phyloP scores from a whole-genome alignment of 2,113 vertebrate species.

The Chroicocephalus ridibundus region DNA sequence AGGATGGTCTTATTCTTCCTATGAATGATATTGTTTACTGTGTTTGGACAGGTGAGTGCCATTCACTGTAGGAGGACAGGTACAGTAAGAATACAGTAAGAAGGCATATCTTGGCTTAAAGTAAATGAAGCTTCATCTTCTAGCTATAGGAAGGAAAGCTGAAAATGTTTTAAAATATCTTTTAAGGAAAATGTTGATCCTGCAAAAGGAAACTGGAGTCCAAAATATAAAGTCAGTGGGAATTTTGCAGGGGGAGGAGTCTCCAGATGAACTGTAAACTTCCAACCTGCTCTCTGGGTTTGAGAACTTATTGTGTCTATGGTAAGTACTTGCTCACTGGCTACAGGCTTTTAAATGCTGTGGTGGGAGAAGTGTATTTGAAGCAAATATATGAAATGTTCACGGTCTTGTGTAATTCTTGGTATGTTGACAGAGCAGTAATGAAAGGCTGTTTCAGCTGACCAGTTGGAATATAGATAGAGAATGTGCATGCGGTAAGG shows the following conservation, averaged over 20 bases:
- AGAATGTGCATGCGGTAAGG: slow-evolving; percentile 34
- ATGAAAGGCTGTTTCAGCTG: slow-evolving; percentile 56
- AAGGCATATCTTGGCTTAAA: neutral
- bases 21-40: neutral
- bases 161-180: neutral
- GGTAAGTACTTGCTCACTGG: neutral
- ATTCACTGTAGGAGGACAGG: neutral
- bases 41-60: neutral
- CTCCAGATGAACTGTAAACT: neutral
- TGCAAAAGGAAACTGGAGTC: neutral
- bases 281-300: neutral
- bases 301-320: neutral
- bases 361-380: slow-evolving; percentile 9
- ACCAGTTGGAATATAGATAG: slow-evolving; percentile 31
- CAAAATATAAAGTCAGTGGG: neutral
- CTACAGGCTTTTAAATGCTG: neutral
- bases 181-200: neutral
- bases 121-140: neutral
- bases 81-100: neutral
- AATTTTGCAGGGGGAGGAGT: neutral
- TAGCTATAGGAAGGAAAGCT: neutral
- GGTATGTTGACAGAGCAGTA: slow-evolving; percentile 52
- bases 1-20: neutral
- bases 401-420: slow-evolving; percentile 35
- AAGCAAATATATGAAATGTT: neutral